Conservation (phyloP, 2,797 vertebrate species). For the Arctocebus calabarensis region DNA sequence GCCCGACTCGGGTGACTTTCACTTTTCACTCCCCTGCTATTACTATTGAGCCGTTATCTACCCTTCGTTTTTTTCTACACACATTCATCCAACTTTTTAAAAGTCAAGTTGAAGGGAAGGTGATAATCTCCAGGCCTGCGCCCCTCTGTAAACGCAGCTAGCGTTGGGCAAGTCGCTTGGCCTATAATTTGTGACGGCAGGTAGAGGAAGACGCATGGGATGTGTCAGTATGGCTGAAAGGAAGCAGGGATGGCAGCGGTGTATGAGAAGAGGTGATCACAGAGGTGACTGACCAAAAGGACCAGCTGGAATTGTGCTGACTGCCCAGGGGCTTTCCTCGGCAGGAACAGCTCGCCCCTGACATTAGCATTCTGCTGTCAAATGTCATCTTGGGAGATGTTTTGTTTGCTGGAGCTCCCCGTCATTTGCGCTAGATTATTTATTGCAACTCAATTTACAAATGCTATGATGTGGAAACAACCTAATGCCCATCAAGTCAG, state of each 20-base stretch:
- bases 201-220: rapidly evolving
- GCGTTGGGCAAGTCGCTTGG: neutral
- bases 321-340: neutral
- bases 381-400: neutral
- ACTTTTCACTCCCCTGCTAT: neutral
- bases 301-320: neutral
- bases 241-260: rapidly evolving
- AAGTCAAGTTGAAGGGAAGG: neutral
- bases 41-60: neutral
- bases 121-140: neutral
- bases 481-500: too few relatives aligned
- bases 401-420: neutral
- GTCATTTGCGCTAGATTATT: too few relatives aligned
- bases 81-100: neutral
- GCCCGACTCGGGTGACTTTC: neutral
- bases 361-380: neutral
- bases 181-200: too few relatives aligned
- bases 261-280: neutral
- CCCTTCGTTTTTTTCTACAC: neutral
- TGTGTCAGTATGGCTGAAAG: neutral
- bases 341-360: neutral
- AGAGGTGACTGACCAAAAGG: neutral
- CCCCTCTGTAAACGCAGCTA: neutral
- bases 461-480: too few relatives aligned
- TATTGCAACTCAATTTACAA: too few relatives aligned